A percentile compares a stretch with the other conserved stretches of the same genome.
These are phyloP conservation scores for Drosophila algonquin DNA, from an alignment of 2,888 invertebrate genomes.

Conservation along the genomic window DNA sequence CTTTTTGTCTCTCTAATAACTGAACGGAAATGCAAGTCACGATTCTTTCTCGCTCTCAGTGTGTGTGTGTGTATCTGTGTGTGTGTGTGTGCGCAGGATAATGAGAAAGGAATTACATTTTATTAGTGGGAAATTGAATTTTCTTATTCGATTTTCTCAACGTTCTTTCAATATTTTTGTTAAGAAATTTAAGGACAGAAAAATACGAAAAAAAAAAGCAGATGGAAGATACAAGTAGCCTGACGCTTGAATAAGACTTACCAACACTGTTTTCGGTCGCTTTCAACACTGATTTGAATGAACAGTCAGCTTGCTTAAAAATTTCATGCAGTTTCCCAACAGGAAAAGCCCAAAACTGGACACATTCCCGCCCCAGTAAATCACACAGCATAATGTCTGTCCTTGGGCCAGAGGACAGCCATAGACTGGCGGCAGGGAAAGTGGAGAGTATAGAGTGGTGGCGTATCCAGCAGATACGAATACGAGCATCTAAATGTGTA, in stretches of 20 bases:
- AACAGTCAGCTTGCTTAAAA: too few species aligned
- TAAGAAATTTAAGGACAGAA: not conserved
- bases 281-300: too few species aligned
- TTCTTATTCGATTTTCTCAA: conserved; percentile 25
- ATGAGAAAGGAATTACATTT: conserved; percentile 47
- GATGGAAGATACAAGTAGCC: not conserved
- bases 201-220: not conserved
- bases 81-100: conserved; percentile 16
- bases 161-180: not conserved
- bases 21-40: conserved; percentile 48
- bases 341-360: not conserved
- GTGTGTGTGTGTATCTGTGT: conserved; percentile 10
- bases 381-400: conserved; percentile 10
- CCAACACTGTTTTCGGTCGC: too few species aligned
- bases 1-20: conserved; percentile 23
- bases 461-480: conserved; percentile 21
- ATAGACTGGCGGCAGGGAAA: not conserved
- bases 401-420: not conserved
- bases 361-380: not conserved
- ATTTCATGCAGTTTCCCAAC: not conserved
- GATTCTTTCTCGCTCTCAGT: conserved; percentile 20
- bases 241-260: too few species aligned
- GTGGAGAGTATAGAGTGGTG: not conserved
- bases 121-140: conserved; percentile 46
- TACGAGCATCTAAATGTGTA: conserved; percentile 27